These are phyloP conservation scores for Acropternis orthonyx DNA, from an alignment of 2,797 vertebrate genomes.

Conservation along the genomic window DNA sequence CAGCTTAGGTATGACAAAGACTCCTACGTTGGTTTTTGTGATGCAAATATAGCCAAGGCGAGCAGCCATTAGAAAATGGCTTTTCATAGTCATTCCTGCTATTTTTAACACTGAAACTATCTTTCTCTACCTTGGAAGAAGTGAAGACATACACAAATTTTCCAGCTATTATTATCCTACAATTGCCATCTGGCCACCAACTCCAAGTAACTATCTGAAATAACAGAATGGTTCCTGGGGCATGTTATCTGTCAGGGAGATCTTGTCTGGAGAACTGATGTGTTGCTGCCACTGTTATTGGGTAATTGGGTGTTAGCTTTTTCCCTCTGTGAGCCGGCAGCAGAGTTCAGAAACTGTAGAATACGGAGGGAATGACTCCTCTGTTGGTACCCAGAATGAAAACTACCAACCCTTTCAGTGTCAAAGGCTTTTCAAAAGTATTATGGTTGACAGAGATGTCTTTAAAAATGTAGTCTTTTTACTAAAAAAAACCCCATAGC, in stretches of 20 bases:
- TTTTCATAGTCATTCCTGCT: neutral
- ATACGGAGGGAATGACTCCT: neutral
- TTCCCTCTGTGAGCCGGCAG: neutral
- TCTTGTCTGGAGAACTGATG: neutral
- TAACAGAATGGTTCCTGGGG: neutral
- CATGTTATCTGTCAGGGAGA: neutral
- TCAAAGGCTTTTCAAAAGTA: neutral
- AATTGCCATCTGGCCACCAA: slow-evolving; percentile 11
- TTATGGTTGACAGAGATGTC: neutral
- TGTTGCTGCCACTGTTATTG: neutral
- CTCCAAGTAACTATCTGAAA: neutral
- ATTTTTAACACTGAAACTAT: neutral
- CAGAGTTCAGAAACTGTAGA: neutral
- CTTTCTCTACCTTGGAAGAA: slow-evolving; percentile 5
- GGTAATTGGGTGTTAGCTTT: neutral
- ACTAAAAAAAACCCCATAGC: neutral
- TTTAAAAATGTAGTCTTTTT: neutral
- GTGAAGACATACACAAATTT: neutral
- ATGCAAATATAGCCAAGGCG: neutral
- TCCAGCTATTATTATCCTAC: neutral
- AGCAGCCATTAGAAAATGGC: slow-evolving; percentile 1
- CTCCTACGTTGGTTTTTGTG: neutral
- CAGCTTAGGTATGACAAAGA: neutral
- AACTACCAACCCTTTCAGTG: neutral
- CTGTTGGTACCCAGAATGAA: neutral